Conservation (phyloP, 2,113 vertebrate genomes). For the Siniperca knerii region DNA sequence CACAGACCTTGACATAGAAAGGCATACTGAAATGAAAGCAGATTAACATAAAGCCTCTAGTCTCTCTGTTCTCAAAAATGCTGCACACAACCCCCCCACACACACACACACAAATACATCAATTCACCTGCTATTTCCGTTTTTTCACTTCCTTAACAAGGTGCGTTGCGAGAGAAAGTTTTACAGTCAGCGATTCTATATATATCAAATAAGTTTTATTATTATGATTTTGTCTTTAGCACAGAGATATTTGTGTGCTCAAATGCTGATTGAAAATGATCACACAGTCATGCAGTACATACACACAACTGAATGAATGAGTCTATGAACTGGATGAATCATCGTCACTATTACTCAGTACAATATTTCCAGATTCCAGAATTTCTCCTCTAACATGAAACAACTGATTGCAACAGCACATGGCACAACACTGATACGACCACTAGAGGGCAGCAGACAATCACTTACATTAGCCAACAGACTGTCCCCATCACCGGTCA, state of each 20-base stretch:
- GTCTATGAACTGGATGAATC: slow-evolving; percentile 25
- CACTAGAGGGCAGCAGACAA: slow-evolving; percentile 75
- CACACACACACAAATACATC: background rate
- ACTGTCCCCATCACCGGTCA: background rate
- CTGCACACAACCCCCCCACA: background rate
- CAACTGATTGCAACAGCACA: background rate
- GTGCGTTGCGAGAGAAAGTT: slow-evolving; percentile 19
- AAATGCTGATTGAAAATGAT: background rate
- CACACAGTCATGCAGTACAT: background rate
- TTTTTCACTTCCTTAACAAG: slow-evolving; percentile 72
- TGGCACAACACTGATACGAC: background rate
- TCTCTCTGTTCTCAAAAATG: slow-evolving; percentile 28
- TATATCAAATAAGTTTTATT: too few species aligned
- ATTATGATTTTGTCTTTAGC: background rate
- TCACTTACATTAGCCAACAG: background rate
- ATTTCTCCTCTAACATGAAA: background rate
- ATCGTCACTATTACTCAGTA: slow-evolving; percentile 1
- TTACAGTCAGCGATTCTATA: background rate
- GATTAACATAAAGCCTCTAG: background rate
- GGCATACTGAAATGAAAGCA: background rate
- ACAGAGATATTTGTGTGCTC: background rate
- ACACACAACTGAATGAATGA: background rate
- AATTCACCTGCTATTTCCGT: slow-evolving; percentile 55
- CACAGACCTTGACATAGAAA: background rate
- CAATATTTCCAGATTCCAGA: slow-evolving; percentile 4